phyloP scores from a whole-genome alignment of 2,113 vertebrate genomes.

The Verasper variegatus region DNA sequence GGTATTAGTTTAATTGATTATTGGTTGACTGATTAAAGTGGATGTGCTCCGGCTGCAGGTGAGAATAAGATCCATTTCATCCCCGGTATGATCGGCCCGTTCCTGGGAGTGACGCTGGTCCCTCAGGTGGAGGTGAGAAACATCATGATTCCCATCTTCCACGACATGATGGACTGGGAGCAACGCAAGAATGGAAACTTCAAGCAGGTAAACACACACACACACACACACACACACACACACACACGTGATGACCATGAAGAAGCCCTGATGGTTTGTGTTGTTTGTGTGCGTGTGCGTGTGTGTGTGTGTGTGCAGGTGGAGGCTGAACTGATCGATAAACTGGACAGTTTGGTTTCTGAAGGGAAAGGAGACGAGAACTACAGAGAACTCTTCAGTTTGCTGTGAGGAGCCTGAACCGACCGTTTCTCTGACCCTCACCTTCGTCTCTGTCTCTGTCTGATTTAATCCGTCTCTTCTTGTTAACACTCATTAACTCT shows the following conservation, averaged over 20 bases:
- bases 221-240: accelerated
- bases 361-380: slow-evolving; percentile 99
- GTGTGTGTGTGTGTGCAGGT: slow-evolving; percentile 81
- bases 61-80: slow-evolving; percentile 99
- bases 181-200: slow-evolving; percentile 98
- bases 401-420: slow-evolving; percentile 87
- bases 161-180: slow-evolving; percentile 99
- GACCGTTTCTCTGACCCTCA: neutral
- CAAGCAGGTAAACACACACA: slow-evolving; percentile 88
- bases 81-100: slow-evolving; percentile 98
- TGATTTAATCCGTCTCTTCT: neutral
- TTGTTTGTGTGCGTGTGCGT: neutral
- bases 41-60: slow-evolving; percentile 76
- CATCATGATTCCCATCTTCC: slow-evolving; percentile 99
- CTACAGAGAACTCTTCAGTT: slow-evolving; percentile 96
- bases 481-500: no score
- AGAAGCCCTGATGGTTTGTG: neutral
- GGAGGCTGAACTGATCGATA: slow-evolving; percentile 97
- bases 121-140: slow-evolving; percentile 95
- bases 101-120: slow-evolving; percentile 95
- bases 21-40: neutral
- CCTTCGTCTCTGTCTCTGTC: neutral
- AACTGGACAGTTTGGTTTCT: slow-evolving; percentile 96
- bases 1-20: no score
- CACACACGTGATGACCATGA: slow-evolving; percentile 82